Evolutionary conservation across 2,113 vertebrate genomes (phyloP).

Genomic region (Ictalurus punctatus): DNA sequence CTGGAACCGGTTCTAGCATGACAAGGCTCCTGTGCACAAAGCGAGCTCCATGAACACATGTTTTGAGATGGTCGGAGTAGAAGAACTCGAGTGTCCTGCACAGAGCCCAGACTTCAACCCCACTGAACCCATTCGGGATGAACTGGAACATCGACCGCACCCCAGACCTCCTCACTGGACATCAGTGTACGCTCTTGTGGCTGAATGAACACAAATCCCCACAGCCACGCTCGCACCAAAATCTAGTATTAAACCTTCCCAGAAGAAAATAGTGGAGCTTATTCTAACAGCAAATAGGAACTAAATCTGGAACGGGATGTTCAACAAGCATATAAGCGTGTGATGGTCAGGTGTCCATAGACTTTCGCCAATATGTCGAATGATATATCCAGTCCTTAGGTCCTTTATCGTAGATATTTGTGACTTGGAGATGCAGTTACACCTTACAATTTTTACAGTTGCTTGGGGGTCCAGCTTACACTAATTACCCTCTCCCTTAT

Average conservation of each 20-base stretch:
- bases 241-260: background rate
- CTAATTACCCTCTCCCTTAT: background rate
- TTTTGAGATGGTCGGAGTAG: background rate
- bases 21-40: background rate
- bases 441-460: background rate
- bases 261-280: background rate
- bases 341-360: background rate
- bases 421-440: background rate
- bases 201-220: background rate
- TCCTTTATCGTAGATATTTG: too few species aligned
- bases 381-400: background rate
- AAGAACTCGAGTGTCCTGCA: background rate
- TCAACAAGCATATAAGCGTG: background rate
- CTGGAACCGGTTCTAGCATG: background rate
- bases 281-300: background rate
- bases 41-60: background rate
- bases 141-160: background rate
- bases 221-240: background rate
- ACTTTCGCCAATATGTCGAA: background rate
- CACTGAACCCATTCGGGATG: background rate
- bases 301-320: background rate
- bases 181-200: background rate
- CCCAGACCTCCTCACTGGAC: background rate
- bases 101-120: background rate
- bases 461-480: constrained; percentile 23